A percentile compares a stretch with the other conserved stretches of the same genome.
Conservation (phyloP, 2,797 vertebrate genomes). For the Gadopsis bispinosus region DNA sequence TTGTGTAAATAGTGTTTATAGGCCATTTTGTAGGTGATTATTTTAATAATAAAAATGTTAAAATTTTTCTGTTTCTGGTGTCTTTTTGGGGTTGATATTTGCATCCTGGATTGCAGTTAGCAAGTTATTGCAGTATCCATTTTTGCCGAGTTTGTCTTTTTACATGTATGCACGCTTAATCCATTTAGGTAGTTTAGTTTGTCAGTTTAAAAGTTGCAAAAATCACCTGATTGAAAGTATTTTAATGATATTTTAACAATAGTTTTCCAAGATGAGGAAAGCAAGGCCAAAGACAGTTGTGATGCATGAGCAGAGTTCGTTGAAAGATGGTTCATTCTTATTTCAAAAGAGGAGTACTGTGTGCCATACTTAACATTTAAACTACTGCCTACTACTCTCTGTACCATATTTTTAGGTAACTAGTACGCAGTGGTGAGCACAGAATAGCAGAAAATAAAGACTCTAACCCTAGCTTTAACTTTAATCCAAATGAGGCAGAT, state of each 20-base stretch:
- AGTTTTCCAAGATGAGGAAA: background rate
- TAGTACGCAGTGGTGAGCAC: background rate
- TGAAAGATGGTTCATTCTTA: background rate
- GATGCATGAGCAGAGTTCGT: background rate
- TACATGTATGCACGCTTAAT: background rate
- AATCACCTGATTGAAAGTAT: background rate
- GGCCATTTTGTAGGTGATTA: constrained; percentile 89
- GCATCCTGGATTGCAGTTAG: background rate
- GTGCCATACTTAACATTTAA: background rate
- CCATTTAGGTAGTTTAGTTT: background rate
- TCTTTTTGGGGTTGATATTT: constrained; percentile 14
- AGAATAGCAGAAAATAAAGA: background rate
- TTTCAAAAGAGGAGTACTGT: background rate
- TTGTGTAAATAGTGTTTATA: constrained; percentile 90
- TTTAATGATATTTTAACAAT: background rate
- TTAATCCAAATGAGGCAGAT: constrained; percentile 11
- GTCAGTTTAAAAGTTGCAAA: background rate
- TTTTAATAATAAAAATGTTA: constrained; percentile 89
- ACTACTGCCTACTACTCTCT: background rate
- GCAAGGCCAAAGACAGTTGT: background rate
- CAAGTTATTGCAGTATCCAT: background rate
- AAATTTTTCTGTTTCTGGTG: constrained; percentile 62
- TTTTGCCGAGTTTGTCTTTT: background rate
- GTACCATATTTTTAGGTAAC: background rate
- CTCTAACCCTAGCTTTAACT: background rate